Evolutionary conservation across 2,113 vertebrate genomes (phyloP), one percentile per base, ranked within the genome.

Genomic region (Grammatotria lemairii): DNA sequence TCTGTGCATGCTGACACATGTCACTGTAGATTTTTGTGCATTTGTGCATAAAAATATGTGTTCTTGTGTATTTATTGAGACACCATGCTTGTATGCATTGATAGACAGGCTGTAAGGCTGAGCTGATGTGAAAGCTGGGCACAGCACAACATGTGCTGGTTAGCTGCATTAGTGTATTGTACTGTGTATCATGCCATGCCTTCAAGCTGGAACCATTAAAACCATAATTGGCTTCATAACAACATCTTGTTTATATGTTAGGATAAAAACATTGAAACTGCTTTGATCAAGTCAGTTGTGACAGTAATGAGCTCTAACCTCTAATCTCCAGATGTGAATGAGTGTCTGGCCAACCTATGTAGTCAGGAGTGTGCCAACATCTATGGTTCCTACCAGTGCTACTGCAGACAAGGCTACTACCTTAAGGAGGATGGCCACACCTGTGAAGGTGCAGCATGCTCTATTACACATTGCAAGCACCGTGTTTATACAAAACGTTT

Each of bases 311-410:
- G 65, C 86, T 82, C 79, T 70, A 87, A 87, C 88, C 81, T 92
- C 91, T 94, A 82, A 88, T 85, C 80, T 79, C 10, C 96, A 99
- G 98, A 99, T 85, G 96, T 98, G 92, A 99, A 99, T 1, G 98
- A 99, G 90, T 99, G 98, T 3, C 95, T 97, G 84, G 88, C 93
- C 55, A 97, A 90, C 85, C 98, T 97, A 9, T 99, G 98, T 96
- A 97, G 97, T 93, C 98, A 99, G 93, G 97, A 99, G 86, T 99
- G 98, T 23, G 97, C 97, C 94, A 99, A 99, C 65, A 91, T 98
- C 85, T 99, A 98, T 0, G 98, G 98, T 13, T 99, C 98, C 86
- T 99, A 98, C 93, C 98, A 98, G 95, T 99, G 98, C 90, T 99
- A 98, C 96, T 99, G 98, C 93, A 97, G 97, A 86, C 96, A 97